Percentiles rank a stretch among this genome's conserved stretches.
phyloP scores from a whole-genome alignment of 1,140 invertebrate species.

The Gonatopus flavifemur region DNA sequence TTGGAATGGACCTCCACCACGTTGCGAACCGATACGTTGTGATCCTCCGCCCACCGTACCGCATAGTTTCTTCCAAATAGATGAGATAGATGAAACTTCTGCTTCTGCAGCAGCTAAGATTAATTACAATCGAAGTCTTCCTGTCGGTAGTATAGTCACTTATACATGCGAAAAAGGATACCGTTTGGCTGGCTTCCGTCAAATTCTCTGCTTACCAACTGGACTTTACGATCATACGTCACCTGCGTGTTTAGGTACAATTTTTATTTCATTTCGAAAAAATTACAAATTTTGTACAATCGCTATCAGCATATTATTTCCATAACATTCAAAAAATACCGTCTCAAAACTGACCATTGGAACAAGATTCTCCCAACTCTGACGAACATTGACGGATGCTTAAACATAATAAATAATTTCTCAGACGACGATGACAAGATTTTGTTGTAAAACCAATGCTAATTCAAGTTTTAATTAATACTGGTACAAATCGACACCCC shows the following conservation, averaged over 20 bases:
- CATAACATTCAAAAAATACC: conserved; percentile 1
- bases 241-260: conserved; percentile 71
- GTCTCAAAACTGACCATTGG: not conserved
- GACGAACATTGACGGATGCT: no score
- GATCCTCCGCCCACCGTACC: conserved; percentile 70
- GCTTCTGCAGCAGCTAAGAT: conserved; percentile 1
- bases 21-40: conserved; percentile 81
- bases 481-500: no score
- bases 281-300: not conserved
- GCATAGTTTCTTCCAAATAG: conserved; percentile 70
- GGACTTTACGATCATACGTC: conserved; percentile 78
- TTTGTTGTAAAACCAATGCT: no score
- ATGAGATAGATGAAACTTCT: conserved; percentile 45
- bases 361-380: no score
- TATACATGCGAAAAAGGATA: conserved; percentile 76
- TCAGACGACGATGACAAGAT: no score
- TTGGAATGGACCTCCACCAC: conserved; percentile 91
- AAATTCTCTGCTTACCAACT: conserved; percentile 71
- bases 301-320: not conserved
- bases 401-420: no score
- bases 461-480: no score
- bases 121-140: conserved; percentile 60
- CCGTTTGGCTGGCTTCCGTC: conserved; percentile 68
- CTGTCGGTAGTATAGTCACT: conserved; percentile 71
- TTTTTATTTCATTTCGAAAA: conserved; percentile 13